Evolutionary conservation across 2,797 vertebrate genomes (phyloP).

Genomic region (Liparis tanakae): DNA sequence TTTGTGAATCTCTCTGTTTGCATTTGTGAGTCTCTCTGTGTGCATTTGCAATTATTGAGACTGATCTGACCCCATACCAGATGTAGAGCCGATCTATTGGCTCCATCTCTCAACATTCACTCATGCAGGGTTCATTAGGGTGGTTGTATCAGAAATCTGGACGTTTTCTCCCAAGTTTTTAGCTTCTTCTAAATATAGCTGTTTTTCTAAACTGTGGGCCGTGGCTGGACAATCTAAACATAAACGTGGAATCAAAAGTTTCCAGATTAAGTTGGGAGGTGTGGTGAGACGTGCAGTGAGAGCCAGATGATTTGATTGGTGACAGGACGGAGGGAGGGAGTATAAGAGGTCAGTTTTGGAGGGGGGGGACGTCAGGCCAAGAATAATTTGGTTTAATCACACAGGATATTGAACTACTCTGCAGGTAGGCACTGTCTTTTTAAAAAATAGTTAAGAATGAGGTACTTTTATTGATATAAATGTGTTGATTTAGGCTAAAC

Average conservation of each 20-base stretch:
- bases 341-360: constrained; percentile 76
- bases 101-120: no score
- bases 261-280: constrained; percentile 40
- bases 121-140: no score
- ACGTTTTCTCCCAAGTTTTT: no score
- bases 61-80: no score
- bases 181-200: no score
- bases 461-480: background rate
- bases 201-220: background rate
- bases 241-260: constrained; percentile 4
- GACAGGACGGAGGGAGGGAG: constrained; percentile 36
- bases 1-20: no score
- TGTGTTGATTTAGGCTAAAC: background rate
- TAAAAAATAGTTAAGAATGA: background rate
- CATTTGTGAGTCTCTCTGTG: no score
- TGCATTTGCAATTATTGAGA: no score
- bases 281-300: constrained; percentile 30
- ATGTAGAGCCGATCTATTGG: no score
- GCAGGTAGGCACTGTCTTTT: constrained; percentile 57
- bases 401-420: constrained; percentile 41
- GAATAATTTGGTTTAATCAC: constrained; percentile 40
- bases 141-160: no score
- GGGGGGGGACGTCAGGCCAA: constrained; percentile 38
- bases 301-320: constrained; percentile 44
- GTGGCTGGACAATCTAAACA: background rate